These are phyloP conservation scores for Carlito syrichta DNA, from an alignment of 2,113 vertebrate species.

Conservation along the genomic window DNA sequence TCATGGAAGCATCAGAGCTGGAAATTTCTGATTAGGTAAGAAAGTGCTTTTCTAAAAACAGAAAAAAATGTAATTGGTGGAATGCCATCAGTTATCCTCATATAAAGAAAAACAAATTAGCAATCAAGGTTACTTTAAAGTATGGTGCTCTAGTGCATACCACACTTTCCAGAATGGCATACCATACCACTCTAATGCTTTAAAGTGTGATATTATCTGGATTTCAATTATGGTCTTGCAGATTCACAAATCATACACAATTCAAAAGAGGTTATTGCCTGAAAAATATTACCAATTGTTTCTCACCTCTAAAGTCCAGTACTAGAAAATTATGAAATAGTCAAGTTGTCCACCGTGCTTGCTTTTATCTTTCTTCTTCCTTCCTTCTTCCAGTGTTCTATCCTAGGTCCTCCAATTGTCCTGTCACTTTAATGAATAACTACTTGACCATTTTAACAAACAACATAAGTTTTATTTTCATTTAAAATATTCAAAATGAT, in stretches of 20 bases:
- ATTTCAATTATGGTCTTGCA: neutral
- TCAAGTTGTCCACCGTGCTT: neutral
- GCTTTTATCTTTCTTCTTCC: neutral
- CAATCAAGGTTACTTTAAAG: constrained; percentile 11
- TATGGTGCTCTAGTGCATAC: too few species aligned
- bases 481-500: neutral
- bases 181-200: too few species aligned
- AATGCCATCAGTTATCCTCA: constrained; percentile 9
- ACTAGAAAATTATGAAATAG: neutral
- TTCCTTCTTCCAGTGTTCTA: neutral
- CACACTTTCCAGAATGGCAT: too few species aligned
- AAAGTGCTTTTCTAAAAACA: constrained; percentile 7
- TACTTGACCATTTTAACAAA: neutral
- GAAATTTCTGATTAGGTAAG: constrained; percentile 25
- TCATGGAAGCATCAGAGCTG: neutral
- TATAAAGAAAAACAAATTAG: constrained; percentile 15
- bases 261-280: neutral
- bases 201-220: too few species aligned
- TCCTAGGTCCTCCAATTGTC: neutral
- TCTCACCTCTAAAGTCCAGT: neutral
- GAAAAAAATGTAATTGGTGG: constrained; percentile 9
- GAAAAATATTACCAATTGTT: neutral
- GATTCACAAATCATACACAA: neutral
- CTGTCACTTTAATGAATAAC: neutral
- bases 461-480: neutral